These are phyloP conservation scores for Poicephalus gulielmi DNA, from an alignment of 2,113 vertebrate genomes.

Conservation along the genomic window DNA sequence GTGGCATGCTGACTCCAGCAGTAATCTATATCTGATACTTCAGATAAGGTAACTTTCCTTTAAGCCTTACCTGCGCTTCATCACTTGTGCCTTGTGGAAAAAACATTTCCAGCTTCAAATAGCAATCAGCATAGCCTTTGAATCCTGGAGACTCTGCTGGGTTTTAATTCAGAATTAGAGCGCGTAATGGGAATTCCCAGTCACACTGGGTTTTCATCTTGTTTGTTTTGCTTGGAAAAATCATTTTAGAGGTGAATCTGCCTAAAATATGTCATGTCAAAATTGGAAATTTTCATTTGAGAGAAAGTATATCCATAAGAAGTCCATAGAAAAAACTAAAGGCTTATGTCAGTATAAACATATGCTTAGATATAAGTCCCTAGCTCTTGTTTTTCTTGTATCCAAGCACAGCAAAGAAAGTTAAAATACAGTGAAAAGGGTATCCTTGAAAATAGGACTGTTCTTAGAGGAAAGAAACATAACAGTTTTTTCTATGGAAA, in stretches of 20 bases:
- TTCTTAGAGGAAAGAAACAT: neutral
- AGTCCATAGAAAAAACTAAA: neutral
- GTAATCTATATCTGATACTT: conserved; percentile 66
- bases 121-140: conserved; percentile 52
- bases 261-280: neutral
- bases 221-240: neutral
- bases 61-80: conserved; percentile 22
- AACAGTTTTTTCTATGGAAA: neutral
- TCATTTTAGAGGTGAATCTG: neutral
- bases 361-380: neutral
- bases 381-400: neutral
- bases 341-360: neutral
- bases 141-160: neutral
- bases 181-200: neutral
- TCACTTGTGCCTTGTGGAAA: conserved; percentile 61
- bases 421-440: neutral
- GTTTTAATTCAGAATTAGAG: neutral
- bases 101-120: conserved; percentile 52
- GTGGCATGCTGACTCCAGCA: conserved; percentile 47
- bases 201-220: neutral
- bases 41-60: conserved; percentile 67
- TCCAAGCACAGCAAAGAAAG: neutral
- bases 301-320: neutral
- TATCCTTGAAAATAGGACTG: neutral
- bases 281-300: neutral